Percentiles rank a stretch among this genome's conserved stretches.
Evolutionary conservation across 2,113 vertebrate genomes (phyloP).

Genomic region (Thomomys bottae): DNA sequence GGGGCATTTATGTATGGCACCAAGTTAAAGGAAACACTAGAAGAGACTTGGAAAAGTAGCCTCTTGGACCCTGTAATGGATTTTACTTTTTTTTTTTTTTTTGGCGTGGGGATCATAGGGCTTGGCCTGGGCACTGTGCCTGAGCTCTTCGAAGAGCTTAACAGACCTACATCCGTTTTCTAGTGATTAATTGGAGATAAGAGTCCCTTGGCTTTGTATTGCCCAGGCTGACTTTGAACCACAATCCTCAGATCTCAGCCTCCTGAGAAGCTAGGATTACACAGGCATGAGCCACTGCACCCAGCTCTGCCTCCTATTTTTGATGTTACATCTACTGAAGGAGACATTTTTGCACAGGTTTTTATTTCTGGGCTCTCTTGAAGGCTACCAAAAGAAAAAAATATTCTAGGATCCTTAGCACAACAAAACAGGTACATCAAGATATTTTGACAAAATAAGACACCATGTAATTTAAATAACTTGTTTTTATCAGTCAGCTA

Average conservation of each 20-base stretch:
- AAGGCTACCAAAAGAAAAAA: not conserved
- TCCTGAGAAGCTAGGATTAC: no score
- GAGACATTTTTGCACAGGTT: not conserved
- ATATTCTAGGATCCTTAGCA: not conserved
- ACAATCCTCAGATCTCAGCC: no score
- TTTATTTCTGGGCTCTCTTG: slow-evolving; percentile 33
- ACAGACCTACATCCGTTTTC: no score
- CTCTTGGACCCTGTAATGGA: not conserved
- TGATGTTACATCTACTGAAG: not conserved
- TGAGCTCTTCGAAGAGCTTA: no score
- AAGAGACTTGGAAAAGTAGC: not conserved
- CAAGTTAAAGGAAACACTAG: not conserved
- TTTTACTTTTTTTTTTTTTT: no score
- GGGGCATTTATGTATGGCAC: not conserved
- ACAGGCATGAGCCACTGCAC: no score
- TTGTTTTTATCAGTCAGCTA: slow-evolving; percentile 57
- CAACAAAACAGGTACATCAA: slow-evolving; percentile 35
- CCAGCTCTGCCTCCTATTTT: not conserved
- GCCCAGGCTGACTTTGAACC: no score
- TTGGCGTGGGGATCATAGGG: no score
- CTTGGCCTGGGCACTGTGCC: no score
- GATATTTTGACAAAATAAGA: slow-evolving; percentile 48
- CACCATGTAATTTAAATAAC: slow-evolving; percentile 56
- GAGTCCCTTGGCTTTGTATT: no score
- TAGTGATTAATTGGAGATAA: no score